A percentile compares a stretch with the other conserved stretches of the same genome.
These are phyloP conservation scores for Hydropotes inermis DNA, from an alignment of 2,113 vertebrate genomes.

Conservation along the genomic window DNA sequence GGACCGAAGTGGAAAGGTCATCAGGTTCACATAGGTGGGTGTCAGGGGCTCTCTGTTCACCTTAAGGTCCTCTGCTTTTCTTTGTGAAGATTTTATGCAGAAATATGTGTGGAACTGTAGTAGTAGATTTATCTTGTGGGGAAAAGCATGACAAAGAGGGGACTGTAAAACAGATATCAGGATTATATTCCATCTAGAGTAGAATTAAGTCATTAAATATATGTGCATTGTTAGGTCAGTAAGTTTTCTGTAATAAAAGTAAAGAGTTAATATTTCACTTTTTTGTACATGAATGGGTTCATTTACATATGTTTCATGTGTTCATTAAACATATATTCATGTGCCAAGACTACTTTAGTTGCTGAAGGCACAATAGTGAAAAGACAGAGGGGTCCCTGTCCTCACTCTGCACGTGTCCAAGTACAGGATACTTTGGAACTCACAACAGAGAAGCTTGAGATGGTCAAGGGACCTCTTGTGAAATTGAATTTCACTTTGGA, in stretches of 20 bases:
- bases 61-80: neutral
- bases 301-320: neutral
- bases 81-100: neutral
- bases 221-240: neutral
- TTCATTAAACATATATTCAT: neutral
- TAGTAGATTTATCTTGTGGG: neutral
- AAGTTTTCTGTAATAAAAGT: neutral
- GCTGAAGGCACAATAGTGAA: neutral
- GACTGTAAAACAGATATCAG: neutral
- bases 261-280: neutral
- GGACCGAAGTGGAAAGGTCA: neutral
- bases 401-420: rapidly evolving
- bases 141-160: neutral
- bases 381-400: neutral
- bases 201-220: neutral
- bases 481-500: neutral
- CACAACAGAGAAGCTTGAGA: neutral
- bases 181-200: neutral
- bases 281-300: neutral
- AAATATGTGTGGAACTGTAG: neutral
- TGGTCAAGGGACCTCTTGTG: neutral
- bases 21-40: neutral
- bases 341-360: neutral
- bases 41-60: neutral
- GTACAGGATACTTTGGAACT: neutral